Conservation (phyloP, 2,113 vertebrate genomes). For the Rhineura floridana region DNA sequence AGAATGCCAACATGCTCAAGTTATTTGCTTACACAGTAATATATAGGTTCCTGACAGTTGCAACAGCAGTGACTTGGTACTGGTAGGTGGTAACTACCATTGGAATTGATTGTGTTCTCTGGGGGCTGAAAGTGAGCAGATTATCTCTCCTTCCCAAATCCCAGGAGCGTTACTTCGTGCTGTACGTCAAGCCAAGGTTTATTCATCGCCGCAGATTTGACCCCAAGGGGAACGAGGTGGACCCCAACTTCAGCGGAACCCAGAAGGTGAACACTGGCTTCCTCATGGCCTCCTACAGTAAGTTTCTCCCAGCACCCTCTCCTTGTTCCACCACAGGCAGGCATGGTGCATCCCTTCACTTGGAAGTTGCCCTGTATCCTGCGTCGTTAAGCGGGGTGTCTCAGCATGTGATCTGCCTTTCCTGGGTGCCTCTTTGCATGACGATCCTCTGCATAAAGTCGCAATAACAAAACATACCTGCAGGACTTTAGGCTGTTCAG, state of each 20-base stretch:
- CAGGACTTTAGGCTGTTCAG: no score
- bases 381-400: background rate
- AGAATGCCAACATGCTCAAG: background rate
- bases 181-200: constrained; percentile 79
- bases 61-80: no score
- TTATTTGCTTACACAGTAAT: background rate
- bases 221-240: constrained; percentile 81
- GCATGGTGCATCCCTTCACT: no score
- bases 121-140: no score
- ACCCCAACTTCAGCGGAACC: constrained; percentile 87
- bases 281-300: constrained; percentile 91
- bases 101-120: no score
- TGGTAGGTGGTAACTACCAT: no score
- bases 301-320: constrained; percentile 58
- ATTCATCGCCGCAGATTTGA: constrained; percentile 84
- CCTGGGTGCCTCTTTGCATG: background rate
- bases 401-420: background rate
- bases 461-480: no score
- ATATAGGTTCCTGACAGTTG: no score
- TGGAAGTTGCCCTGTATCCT: background rate
- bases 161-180: constrained; percentile 82
- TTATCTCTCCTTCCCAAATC: background rate
- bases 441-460: no score
- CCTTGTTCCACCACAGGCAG: background rate
- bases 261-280: constrained; percentile 88